Base-by-base conservation (phyloP, 2,797 vertebrate species). In the Xiphophorus birchmanni region DNA sequence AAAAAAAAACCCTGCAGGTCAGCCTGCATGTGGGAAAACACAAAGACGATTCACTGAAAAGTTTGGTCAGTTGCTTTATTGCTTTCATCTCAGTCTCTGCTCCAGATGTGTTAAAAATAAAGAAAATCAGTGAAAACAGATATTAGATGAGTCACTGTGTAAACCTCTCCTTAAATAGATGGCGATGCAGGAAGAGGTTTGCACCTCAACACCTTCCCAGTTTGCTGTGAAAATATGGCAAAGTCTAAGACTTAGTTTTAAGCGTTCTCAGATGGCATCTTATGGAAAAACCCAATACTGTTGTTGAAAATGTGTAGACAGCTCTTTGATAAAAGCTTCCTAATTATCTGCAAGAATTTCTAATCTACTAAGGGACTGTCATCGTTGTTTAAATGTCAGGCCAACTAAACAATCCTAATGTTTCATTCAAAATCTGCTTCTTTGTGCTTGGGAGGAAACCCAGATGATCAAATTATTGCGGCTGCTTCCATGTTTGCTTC, bases 401-500 rank as follows among this genome's bases (percentile, higher is more conserved):
- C 32, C 2, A 42, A 48, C 54, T 18, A n/a, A 72, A 58, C 45
- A 26, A 11, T 26, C 8, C 32, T 8, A 50, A 81, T 40, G 2
- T 72, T 69, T 81, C 9, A 76, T 78, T 47, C 42, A 45, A 40
- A 29, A 58, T 45, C 40, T 75, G 47, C 17, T 32, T n/a, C 75
- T 73, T 26, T 15, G 32, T 73, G 17, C 17, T 29, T 47, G 26
- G n/a, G 73, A 42, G 65, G 76, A 75, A 76, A 73, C 11, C 7
- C 78, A 80, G 78, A 48, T 78, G 77, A 81, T 48, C 67, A 76
- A 84, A 85, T 78, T 80, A 75, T 71, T 47, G 76, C 72, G 80
- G 73, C 75, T 69, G 72, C 82, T 77, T 75, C 77, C 72, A 86
- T 83, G n/a, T 84, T 79, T 84, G 84, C 69, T 76, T 77, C 71